These are phyloP conservation scores for Tauraco hartlaubi DNA, from an alignment of 2,797 vertebrate species.

Conservation along the genomic window DNA sequence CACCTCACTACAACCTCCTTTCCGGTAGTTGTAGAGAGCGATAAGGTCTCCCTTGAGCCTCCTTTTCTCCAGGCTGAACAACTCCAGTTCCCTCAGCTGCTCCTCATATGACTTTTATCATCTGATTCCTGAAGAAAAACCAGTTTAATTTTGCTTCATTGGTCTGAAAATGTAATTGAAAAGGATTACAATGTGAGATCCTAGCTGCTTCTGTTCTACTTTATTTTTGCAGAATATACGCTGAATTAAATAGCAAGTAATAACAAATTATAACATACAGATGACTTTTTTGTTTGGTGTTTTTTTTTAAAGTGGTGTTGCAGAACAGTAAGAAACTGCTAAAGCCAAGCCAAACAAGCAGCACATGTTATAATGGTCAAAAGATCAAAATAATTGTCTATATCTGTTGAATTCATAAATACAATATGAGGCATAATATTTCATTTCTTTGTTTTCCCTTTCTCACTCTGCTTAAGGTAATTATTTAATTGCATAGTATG, in stretches of 20 bases:
- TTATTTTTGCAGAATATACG: neutral
- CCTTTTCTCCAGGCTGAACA: neutral
- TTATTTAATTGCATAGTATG: neutral
- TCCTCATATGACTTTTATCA: neutral
- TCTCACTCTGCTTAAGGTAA: neutral
- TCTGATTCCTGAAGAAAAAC: neutral
- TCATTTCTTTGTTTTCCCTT: neutral
- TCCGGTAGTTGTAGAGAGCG: no score
- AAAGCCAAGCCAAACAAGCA: neutral
- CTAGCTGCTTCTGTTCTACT: neutral
- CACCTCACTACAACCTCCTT: no score
- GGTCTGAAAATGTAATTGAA: neutral
- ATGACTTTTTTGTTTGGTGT: neutral
- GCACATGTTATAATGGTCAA: neutral
- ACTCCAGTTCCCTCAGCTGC: neutral
- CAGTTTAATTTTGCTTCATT: neutral
- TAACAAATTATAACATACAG: neutral
- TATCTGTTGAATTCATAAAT: neutral
- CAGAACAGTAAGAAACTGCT: neutral
- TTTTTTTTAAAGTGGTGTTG: neutral
- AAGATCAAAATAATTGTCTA: neutral
- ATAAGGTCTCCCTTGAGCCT: no score
- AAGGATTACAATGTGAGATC: neutral
- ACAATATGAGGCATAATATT: neutral
- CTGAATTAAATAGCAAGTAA: neutral